Evolutionary conservation across 2,797 vertebrate species (phyloP).

Genomic region (Lagorchestes hirsutus): DNA sequence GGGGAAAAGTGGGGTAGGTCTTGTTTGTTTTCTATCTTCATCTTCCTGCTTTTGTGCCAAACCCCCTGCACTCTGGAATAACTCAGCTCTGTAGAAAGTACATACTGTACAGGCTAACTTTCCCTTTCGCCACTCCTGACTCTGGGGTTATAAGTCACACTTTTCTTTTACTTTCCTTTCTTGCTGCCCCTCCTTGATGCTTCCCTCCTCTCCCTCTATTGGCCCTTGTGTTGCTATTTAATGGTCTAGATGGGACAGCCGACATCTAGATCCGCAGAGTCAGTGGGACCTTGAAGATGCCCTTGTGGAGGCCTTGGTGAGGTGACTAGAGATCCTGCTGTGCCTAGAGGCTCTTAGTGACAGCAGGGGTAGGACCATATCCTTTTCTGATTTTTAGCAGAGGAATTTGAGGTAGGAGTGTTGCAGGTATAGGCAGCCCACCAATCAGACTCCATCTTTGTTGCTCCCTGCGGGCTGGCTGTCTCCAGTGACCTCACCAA

Average conservation of each 20-base stretch:
- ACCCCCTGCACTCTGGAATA: not conserved
- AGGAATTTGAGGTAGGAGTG: conserved; percentile 2
- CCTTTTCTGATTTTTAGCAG: conserved; percentile 23
- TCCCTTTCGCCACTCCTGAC: conserved; percentile 2
- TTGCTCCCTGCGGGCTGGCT: not conserved
- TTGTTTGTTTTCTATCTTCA: not conserved
- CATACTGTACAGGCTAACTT: not conserved
- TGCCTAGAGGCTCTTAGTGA: not conserved
- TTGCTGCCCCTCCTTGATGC: not conserved
- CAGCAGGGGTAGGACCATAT: conserved; percentile 25
- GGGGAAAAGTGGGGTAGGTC: not conserved
- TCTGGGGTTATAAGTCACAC: conserved; percentile 33
- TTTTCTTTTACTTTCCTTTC: conserved; percentile 4
- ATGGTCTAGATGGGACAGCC: not conserved
- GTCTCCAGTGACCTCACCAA: conserved; percentile 19
- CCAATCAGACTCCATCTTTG: conserved; percentile 3
- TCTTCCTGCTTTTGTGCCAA: conserved; percentile 6
- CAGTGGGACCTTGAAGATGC: conserved; percentile 27
- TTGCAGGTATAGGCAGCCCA: conserved; percentile 42
- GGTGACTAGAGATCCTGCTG: conserved; percentile 20
- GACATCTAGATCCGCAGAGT: not conserved
- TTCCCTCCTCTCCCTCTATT: not conserved
- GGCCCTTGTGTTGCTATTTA: not conserved
- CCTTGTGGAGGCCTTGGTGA: conserved; percentile 19
- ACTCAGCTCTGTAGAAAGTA: conserved; percentile 8